Conservation (phyloP, 2,113 vertebrate genomes). For the Cinclus mexicanus region DNA sequence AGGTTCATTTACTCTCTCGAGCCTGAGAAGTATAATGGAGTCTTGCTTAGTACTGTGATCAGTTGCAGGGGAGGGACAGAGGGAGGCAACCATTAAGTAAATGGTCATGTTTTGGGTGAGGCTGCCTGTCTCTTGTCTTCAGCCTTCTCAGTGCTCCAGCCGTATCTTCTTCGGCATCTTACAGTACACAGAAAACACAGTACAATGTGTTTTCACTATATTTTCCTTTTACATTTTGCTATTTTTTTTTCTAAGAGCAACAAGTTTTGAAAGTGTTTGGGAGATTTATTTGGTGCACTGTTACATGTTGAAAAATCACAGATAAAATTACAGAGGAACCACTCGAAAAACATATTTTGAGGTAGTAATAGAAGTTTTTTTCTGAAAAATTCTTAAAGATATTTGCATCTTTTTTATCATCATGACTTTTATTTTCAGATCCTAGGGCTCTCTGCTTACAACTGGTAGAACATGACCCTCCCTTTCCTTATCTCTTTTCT, state of each 20-base stretch:
- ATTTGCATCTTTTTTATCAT: neutral
- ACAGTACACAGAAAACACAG: neutral
- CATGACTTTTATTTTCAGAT: neutral
- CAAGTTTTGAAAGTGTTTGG: neutral
- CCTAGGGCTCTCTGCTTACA: neutral
- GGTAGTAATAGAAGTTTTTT: neutral
- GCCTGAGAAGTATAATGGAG: neutral
- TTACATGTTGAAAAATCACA: neutral
- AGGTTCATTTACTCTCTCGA: neutral
- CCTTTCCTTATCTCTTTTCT: neutral
- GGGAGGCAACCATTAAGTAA: slow-evolving; percentile 17
- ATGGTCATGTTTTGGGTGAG: slow-evolving; percentile 6
- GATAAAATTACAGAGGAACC: neutral
- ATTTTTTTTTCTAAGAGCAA: neutral
- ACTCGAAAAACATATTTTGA: neutral
- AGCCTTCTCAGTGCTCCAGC: neutral
- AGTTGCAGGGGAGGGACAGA: neutral
- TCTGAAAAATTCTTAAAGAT: neutral
- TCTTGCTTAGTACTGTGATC: neutral
- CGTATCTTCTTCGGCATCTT: neutral
- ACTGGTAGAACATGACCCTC: neutral
- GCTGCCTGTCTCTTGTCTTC: neutral
- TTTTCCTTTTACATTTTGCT: neutral
- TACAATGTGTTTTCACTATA: neutral
- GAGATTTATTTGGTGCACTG: neutral